Percentiles rank a stretch among this genome's conserved stretches.
These are phyloP conservation scores for Eriosoma lanigerum DNA, from an alignment of 1,140 invertebrate species.

Conservation along the genomic window DNA sequence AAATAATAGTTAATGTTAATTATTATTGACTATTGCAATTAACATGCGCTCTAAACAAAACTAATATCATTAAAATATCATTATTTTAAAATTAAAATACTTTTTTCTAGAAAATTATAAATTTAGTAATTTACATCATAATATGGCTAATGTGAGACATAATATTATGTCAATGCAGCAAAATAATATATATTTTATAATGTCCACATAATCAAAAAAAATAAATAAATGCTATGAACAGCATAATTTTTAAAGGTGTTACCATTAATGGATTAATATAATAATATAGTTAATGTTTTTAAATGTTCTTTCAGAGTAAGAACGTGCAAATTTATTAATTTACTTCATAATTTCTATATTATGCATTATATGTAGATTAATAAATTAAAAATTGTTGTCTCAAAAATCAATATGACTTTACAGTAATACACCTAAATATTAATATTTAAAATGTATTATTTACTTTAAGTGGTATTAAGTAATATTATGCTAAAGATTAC, in stretches of 20 bases:
- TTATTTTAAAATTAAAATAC: not conserved
- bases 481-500: too few relatives aligned
- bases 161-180: slow-evolving; percentile 8
- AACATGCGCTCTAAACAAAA: not conserved
- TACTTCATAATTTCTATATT: too few relatives aligned
- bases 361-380: too few relatives aligned
- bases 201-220: not conserved
- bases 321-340: not conserved
- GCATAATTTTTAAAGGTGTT: slow-evolving; percentile 7
- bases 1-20: not conserved
- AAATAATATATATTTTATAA: not conserved
- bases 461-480: too few relatives aligned
- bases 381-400: too few relatives aligned
- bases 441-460: too few relatives aligned
- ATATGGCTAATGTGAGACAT: not conserved
- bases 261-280: not conserved
- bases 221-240: not conserved
- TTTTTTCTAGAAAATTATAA: not conserved
- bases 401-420: too few relatives aligned
- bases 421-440: too few relatives aligned
- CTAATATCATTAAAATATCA: not conserved
- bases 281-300: not conserved
- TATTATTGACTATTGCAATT: not conserved
- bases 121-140: not conserved
- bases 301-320: not conserved